Evolutionary conservation across 2,888 invertebrate species (phyloP).

Genomic region (Ornithoptera alexandrae): DNA sequence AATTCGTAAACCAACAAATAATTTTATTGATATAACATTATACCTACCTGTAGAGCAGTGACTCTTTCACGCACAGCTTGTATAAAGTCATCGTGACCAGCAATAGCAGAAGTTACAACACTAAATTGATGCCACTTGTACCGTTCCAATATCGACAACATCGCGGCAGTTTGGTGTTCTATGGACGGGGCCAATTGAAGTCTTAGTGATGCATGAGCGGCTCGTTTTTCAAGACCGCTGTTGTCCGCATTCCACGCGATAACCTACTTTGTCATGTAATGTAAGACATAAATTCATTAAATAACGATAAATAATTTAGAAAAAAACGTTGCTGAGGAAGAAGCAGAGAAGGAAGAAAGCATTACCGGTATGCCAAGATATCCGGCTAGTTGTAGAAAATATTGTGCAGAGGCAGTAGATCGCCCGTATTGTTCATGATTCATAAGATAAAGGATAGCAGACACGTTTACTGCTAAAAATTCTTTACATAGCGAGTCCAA

Average conservation of each 20-base stretch:
- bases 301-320: background rate
- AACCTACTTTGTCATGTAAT: constrained; percentile 70
- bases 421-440: constrained; percentile 96
- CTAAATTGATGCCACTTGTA: constrained; percentile 98
- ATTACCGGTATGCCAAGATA: constrained; percentile 94
- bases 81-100: constrained; percentile 97
- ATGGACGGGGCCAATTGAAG: constrained; percentile 97
- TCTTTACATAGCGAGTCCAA: constrained; percentile 93
- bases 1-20: background rate
- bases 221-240: constrained; percentile 89
- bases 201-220: constrained; percentile 93
- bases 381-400: constrained; percentile 94
- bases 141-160: constrained; percentile 95
- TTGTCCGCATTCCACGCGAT: constrained; percentile 99
- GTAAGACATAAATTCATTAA: constrained; percentile 36
- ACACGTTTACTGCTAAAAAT: constrained; percentile 93
- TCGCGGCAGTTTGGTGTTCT: constrained; percentile 97
- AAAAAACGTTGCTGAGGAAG: constrained; percentile 29
- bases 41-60: constrained; percentile 86
- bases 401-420: constrained; percentile 95
- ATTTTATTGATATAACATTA: background rate
- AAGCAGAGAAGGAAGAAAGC: constrained; percentile 43
- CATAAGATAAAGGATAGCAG: constrained; percentile 96
- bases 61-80: constrained; percentile 95
- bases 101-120: constrained; percentile 95